Percentiles rank a stretch among this genome's conserved stretches.
Evolutionary conservation across 2,113 vertebrate species (phyloP).

Genomic region (Gallinago undulata): DNA sequence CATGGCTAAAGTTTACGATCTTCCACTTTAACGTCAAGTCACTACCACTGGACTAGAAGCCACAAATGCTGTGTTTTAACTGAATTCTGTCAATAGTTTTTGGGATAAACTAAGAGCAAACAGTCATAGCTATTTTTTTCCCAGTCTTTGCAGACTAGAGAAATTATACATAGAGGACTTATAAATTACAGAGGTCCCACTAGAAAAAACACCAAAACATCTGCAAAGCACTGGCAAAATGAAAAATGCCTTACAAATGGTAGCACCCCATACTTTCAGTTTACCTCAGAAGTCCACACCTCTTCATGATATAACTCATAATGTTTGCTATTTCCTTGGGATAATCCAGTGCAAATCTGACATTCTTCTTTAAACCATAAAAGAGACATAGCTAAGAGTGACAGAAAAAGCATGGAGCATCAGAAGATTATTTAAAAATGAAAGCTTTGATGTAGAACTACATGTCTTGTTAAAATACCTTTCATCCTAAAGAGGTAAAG

Average conservation of each 20-base stretch:
- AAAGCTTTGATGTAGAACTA: background rate
- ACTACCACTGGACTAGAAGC: background rate
- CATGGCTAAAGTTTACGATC: background rate
- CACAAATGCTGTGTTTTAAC: background rate
- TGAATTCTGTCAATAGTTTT: background rate
- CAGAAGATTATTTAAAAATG: background rate
- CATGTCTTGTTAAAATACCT: background rate
- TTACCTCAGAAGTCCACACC: background rate
- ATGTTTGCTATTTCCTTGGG: background rate
- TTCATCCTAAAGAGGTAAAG: background rate
- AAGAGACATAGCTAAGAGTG: background rate
- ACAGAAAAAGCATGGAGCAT: background rate
- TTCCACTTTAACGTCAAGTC: background rate
- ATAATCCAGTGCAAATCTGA: background rate
- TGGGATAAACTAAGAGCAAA: background rate
- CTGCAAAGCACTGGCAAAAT: background rate
- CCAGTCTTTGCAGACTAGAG: background rate
- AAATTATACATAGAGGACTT: background rate
- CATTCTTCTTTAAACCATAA: background rate
- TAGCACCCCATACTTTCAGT: background rate
- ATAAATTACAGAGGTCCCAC: background rate
- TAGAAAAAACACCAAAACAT: background rate
- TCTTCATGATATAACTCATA: background rate
- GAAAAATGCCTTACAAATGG: background rate
- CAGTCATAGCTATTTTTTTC: background rate